These are phyloP conservation scores for Brachionus rubens DNA, from an alignment of 1,140 invertebrate species.

Conservation along the genomic window DNA sequence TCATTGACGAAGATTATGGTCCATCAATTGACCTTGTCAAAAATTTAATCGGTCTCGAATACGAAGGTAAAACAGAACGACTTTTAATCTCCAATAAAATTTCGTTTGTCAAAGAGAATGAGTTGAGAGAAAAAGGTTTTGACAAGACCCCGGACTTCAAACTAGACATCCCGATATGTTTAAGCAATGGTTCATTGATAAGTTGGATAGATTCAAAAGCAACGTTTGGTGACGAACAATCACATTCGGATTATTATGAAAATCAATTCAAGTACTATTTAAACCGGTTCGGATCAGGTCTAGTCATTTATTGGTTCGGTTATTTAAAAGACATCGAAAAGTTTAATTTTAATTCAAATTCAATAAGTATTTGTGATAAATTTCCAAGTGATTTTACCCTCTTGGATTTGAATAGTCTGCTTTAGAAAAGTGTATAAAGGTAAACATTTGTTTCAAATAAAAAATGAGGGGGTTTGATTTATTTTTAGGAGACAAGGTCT, in stretches of 20 bases:
- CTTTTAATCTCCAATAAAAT: slow-evolving; percentile 7
- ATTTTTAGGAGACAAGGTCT: too few relatives aligned
- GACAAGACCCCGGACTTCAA: slow-evolving; percentile 93
- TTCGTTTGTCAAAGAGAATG: slow-evolving; percentile 69
- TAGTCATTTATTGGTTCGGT: slow-evolving; percentile 95
- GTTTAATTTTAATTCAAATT: slow-evolving; percentile 39
- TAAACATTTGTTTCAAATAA: neutral
- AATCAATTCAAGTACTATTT: slow-evolving; percentile 84
- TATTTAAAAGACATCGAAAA: slow-evolving; percentile 71
- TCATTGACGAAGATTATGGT: slow-evolving; percentile 37
- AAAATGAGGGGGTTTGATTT: too few relatives aligned
- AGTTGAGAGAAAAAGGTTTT: slow-evolving; percentile 75
- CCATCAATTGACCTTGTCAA: slow-evolving; percentile 33
- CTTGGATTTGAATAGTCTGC: neutral
- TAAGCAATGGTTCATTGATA: slow-evolving; percentile 72
- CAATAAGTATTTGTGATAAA: neutral
- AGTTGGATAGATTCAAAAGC: slow-evolving; percentile 97
- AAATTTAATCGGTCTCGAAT: slow-evolving; percentile 36
- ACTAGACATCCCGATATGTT: slow-evolving; percentile 76
- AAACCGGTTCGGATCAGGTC: slow-evolving; percentile 86
- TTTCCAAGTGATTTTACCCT: slow-evolving; percentile 8
- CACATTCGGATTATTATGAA: slow-evolving; percentile 77
- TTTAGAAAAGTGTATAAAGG: neutral
- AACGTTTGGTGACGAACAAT: slow-evolving; percentile 78
- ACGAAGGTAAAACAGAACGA: neutral